These are phyloP conservation scores for Pogonognathellus flavescens DNA, from an alignment of 1,140 invertebrate genomes.

Conservation along the genomic window DNA sequence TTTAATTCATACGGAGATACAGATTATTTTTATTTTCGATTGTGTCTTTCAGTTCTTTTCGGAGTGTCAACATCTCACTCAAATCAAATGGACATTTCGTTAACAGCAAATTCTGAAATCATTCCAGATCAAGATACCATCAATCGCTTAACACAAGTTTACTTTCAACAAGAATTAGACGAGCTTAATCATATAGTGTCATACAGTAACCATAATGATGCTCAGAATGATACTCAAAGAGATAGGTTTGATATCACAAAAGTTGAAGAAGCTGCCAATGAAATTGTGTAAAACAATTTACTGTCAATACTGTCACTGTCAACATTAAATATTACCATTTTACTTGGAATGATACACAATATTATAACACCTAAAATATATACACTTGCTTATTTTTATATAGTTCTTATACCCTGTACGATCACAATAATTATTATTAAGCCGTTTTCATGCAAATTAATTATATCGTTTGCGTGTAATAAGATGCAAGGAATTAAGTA, in stretches of 20 bases:
- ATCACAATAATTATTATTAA: too few relatives aligned
- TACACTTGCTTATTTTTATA: too few relatives aligned
- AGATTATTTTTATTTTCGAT: not conserved
- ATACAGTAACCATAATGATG: not conserved
- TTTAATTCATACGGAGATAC: not conserved
- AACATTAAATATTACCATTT: too few relatives aligned
- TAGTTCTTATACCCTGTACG: too few relatives aligned
- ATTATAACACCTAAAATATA: too few relatives aligned
- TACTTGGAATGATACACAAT: too few relatives aligned
- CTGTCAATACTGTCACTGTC: too few relatives aligned
- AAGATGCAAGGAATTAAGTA: too few relatives aligned
- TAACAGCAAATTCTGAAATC: constrained; percentile 56
- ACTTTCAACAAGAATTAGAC: constrained; percentile 56
- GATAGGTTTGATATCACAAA: not conserved
- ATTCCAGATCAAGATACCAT: constrained; percentile 20
- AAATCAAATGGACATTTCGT: constrained; percentile 49
- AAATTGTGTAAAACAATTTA: too few relatives aligned
- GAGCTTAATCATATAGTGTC: constrained; percentile 17
- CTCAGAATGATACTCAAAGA: not conserved
- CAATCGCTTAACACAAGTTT: constrained; percentile 44
- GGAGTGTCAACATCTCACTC: constrained; percentile 59
- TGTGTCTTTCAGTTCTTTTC: constrained; percentile 52
- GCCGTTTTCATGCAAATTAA: too few relatives aligned
- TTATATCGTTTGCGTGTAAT: too few relatives aligned
- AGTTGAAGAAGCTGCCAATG: not conserved